Percentiles rank a stretch among this genome's conserved stretches.
Conservation (phyloP, 2,113 vertebrate genomes). For the Empidonax alnorum region DNA sequence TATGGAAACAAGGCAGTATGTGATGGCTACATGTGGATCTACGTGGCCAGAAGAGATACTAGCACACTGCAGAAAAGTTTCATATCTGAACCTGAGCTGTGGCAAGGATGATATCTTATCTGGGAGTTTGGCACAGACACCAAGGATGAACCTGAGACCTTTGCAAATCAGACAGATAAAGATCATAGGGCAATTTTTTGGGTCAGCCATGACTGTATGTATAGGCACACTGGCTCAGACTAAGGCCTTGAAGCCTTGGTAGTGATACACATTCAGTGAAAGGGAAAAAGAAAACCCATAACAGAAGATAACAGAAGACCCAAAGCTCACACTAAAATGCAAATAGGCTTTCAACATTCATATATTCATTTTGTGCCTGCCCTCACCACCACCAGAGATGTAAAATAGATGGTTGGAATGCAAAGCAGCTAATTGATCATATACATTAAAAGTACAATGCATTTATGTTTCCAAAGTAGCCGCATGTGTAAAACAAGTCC, state of each 20-base stretch:
- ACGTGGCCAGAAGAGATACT: neutral
- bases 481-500: neutral
- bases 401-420: conserved; percentile 34
- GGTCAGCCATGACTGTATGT: neutral
- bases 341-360: conserved; percentile 1
- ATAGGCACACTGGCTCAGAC: neutral
- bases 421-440: conserved; percentile 50
- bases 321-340: neutral
- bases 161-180: conserved; percentile 19
- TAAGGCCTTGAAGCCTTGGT: neutral
- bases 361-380: neutral
- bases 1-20: neutral
- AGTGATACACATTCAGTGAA: neutral
- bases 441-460: neutral
- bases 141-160: neutral
- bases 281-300: fast-evolving
- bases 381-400: neutral
- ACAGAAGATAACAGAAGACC: neutral
- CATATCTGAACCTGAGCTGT: neutral
- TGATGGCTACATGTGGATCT: neutral
- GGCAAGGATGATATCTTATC: neutral
- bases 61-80: neutral
- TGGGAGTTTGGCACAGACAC: neutral
- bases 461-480: neutral
- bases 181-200: neutral